Percentiles rank a stretch among this genome's conserved stretches.
Evolutionary conservation across 2,797 vertebrate species (phyloP).

Genomic region (Chloroceryle amazona): DNA sequence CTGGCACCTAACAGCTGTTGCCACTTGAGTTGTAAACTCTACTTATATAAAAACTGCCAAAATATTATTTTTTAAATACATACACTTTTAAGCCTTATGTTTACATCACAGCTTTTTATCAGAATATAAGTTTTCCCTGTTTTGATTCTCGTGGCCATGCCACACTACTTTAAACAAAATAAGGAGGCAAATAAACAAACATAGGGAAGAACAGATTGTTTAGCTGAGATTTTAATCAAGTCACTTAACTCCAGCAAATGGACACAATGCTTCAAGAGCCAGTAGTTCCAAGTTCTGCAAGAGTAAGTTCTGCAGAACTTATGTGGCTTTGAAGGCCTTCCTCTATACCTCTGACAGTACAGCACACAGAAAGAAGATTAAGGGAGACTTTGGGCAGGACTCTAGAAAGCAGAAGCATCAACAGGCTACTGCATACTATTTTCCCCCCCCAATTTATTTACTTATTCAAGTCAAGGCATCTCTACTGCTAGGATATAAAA

Average conservation of each 20-base stretch:
- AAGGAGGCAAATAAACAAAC: not conserved
- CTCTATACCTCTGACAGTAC: not conserved
- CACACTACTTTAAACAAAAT: not conserved
- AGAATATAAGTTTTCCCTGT: not conserved
- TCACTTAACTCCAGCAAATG: not conserved
- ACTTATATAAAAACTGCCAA: not conserved
- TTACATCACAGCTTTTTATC: not conserved
- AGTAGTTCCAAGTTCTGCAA: not conserved
- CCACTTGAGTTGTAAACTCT: not conserved
- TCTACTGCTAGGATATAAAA: not conserved
- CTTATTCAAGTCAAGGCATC: not conserved
- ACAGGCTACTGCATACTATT: not conserved
- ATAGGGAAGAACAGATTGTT: not conserved
- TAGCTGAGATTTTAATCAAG: not conserved
- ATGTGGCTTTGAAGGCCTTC: not conserved
- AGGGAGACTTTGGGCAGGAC: not conserved
- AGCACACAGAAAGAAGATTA: not conserved
- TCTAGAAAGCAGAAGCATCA: not conserved
- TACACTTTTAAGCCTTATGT: not conserved
- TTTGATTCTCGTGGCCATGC: not conserved
- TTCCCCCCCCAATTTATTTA: not conserved
- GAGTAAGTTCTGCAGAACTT: not conserved
- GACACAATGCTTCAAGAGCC: not conserved
- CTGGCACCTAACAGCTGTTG: not conserved
- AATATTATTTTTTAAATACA: not conserved